These are phyloP conservation scores for Globia sparganii DNA, from an alignment of 2,888 invertebrate genomes.

Conservation along the genomic window DNA sequence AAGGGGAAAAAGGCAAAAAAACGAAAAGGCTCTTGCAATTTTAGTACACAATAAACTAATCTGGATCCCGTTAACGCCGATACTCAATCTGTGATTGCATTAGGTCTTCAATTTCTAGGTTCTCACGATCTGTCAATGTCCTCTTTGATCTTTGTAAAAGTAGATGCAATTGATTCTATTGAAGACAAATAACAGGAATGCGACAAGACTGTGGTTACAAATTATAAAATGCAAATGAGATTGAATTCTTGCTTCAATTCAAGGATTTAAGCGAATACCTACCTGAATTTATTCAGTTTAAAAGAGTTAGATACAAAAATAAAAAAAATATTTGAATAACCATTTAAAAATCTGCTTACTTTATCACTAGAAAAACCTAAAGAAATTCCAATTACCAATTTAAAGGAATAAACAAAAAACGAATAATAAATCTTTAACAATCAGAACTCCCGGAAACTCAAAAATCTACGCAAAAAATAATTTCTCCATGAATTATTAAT, in stretches of 20 bases:
- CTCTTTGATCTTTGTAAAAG: neutral
- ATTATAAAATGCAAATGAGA: constrained; percentile 40
- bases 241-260: constrained; percentile 11
- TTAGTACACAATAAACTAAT: constrained; percentile 28
- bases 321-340: too few relatives aligned
- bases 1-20: too few relatives aligned
- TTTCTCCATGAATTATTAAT: constrained; percentile 70
- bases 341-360: constrained; percentile 35
- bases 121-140: constrained; percentile 35
- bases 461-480: constrained; percentile 39
- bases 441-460: constrained; percentile 49
- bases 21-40: neutral
- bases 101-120: neutral
- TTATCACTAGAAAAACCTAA: constrained; percentile 31
- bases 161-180: constrained; percentile 23
- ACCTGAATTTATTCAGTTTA: constrained; percentile 21
- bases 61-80: constrained; percentile 15
- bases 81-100: constrained; percentile 2
- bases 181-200: constrained; percentile 6
- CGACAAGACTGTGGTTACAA: constrained; percentile 7
- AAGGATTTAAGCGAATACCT: constrained; percentile 28
- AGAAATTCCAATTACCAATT: constrained; percentile 29
- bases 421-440: neutral
- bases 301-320: too few relatives aligned
- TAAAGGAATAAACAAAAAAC: constrained; percentile 18